These are phyloP conservation scores for Penaeus monodon DNA, from an alignment of 2,888 invertebrate species.

Conservation along the genomic window DNA sequence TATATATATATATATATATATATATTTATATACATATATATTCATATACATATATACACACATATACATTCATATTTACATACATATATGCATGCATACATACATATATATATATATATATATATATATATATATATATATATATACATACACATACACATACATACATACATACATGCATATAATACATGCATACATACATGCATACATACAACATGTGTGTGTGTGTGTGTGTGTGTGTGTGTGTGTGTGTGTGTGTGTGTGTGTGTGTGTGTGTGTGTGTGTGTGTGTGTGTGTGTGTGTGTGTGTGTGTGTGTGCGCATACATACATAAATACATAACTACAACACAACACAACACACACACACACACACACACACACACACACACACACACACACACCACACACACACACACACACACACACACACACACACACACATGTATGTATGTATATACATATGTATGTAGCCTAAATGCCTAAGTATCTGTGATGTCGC, in stretches of 20 bases:
- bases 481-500: no score
- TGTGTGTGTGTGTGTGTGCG: background rate
- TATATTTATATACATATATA: no score
- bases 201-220: background rate
- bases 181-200: background rate
- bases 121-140: constrained; percentile 8
- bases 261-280: background rate
- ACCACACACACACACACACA: background rate
- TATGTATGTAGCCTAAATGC: no score
- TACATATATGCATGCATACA: background rate
- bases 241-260: constrained; percentile 27
- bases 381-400: constrained; percentile 16
- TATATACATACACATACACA: constrained; percentile 6
- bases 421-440: constrained; percentile 3
- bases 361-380: background rate
- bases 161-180: background rate
- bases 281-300: constrained; percentile 23
- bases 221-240: background rate
- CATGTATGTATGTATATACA: background rate
- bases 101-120: background rate
- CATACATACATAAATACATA: background rate
- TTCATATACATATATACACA: background rate
- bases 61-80: background rate
- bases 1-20: no score
- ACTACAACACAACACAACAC: background rate